Percentiles rank a stretch among this genome's conserved stretches.
Evolutionary conservation across 2,113 vertebrate species (phyloP).

Genomic region (Pomatorhinus ruficollis): DNA sequence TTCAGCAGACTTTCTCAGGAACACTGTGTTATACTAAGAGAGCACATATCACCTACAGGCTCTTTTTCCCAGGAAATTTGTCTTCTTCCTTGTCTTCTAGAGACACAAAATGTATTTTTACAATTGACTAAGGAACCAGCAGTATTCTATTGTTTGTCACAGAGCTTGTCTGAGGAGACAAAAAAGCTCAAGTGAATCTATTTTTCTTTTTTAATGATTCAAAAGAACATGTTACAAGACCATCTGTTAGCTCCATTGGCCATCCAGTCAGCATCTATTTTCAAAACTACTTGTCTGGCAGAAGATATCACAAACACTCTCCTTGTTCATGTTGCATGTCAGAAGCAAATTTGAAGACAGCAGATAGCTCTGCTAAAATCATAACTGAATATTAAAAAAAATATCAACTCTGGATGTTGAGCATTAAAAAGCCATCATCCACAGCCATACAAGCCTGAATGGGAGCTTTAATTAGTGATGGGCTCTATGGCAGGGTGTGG

Average conservation of each 20-base stretch:
- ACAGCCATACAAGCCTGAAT: neutral
- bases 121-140: conserved; percentile 19
- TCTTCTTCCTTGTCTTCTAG: conserved; percentile 32
- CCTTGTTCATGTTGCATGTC: neutral
- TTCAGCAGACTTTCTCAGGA: neutral
- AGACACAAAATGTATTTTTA: conserved; percentile 22
- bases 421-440: neutral
- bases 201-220: conserved; percentile 58
- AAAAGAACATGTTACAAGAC: neutral
- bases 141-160: conserved; percentile 37
- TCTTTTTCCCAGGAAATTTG: neutral
- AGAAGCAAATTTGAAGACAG: neutral
- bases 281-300: conserved; percentile 17
- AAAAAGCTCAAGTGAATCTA: conserved; percentile 7
- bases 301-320: neutral
- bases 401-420: neutral
- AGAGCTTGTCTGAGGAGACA: neutral
- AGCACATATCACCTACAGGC: neutral
- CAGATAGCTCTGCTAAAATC: neutral
- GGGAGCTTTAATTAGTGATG: neutral
- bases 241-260: conserved; percentile 39
- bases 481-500: neutral
- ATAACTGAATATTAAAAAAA: neutral
- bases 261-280: conserved; percentile 42
- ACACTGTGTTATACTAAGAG: neutral